Conservation (phyloP, 2,888 invertebrate species). For the Cosmorhoe ocellata region DNA sequence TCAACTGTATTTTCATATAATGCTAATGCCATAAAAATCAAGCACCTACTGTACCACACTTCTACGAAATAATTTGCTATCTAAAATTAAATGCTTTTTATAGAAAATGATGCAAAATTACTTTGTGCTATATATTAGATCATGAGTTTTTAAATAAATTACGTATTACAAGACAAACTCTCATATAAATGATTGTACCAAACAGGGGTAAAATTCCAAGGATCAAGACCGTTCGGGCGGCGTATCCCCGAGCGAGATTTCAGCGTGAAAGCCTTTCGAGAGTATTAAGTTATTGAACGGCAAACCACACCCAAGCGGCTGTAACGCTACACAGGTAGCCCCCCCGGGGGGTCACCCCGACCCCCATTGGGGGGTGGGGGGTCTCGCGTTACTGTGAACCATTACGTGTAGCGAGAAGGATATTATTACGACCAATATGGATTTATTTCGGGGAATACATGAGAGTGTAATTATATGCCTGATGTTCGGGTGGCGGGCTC, state of each 20-base stretch:
- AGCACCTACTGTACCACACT: too few relatives aligned
- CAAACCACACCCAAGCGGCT: slow-evolving; percentile 81
- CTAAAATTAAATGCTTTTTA: too few relatives aligned
- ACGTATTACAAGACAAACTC: too few relatives aligned
- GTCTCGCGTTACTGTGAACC: slow-evolving; percentile 52
- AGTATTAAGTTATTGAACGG: slow-evolving; percentile 83
- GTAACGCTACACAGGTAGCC: slow-evolving; percentile 71
- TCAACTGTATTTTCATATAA: slow-evolving; percentile 1
- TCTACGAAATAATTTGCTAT: too few relatives aligned
- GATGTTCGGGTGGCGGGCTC: slow-evolving; percentile 9
- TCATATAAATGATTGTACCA: not conserved
- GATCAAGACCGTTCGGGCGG: slow-evolving; percentile 50
- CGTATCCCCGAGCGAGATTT: slow-evolving; percentile 69
- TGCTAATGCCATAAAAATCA: too few relatives aligned
- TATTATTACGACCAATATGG: slow-evolving; percentile 36
- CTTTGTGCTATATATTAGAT: too few relatives aligned
- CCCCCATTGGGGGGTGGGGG: slow-evolving; percentile 40
- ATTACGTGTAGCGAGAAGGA: slow-evolving; percentile 64
- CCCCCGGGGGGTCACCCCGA: slow-evolving; percentile 35
- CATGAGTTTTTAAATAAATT: too few relatives aligned
- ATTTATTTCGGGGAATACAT: slow-evolving; percentile 23
- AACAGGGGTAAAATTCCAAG: slow-evolving; percentile 32
- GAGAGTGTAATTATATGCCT: slow-evolving; percentile 27
- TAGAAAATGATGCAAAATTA: too few relatives aligned
- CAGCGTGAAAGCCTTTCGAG: slow-evolving; percentile 81